Base-by-base conservation (phyloP, 2,797 vertebrate genomes). In the Bradypodion ventrale region DNA sequence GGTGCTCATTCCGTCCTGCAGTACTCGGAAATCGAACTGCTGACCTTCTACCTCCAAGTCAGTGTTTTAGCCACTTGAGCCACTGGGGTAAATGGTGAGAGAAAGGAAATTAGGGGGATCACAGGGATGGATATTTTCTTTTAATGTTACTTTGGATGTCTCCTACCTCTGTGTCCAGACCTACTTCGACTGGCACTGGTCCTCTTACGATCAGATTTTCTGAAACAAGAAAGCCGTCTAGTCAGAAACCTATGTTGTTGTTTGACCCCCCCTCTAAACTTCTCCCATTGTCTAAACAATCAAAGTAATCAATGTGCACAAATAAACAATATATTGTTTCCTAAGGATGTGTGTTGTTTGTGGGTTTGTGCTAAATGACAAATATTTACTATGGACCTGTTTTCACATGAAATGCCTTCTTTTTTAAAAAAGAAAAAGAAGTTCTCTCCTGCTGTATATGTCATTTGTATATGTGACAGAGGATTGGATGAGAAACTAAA, bases 101-200 rank as follows among this genome's bases (percentile, higher is more conserved):
- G 40, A 10, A 21, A 7, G 19, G 66, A 8, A 2, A 21, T 56
- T 56, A 7, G 7, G n/a, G 13, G 19, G 5, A 16, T 29, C 21
- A 76, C 37, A 42, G 52, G 15, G 19, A 76, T 68, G 21, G 13
- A 69, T 21, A 56, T 60, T 42, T 80, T 70, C 15, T 49, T 80
- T 62, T 29, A 21, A 46, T 63, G 15, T 21, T 63, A n/a, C 15
- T 63, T 69, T 69, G 13, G n/a, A 29, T 21, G 27, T 59, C 16
- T 78, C 76, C 44, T 84, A 84, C 83, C 83, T 84, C 42, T 78
- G 4, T 79, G 68, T 65, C 68, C 27, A 52, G 69, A 84, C 7
- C 68, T 60, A 46, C 83, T 84, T 63, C 56, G 75, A 78, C 25
- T 76, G 60, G 13, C 19, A 52, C 1, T 37, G 8, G 8, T 69